Conservation (phyloP, 2,888 invertebrate species). For the Agrilus biguttatus region DNA sequence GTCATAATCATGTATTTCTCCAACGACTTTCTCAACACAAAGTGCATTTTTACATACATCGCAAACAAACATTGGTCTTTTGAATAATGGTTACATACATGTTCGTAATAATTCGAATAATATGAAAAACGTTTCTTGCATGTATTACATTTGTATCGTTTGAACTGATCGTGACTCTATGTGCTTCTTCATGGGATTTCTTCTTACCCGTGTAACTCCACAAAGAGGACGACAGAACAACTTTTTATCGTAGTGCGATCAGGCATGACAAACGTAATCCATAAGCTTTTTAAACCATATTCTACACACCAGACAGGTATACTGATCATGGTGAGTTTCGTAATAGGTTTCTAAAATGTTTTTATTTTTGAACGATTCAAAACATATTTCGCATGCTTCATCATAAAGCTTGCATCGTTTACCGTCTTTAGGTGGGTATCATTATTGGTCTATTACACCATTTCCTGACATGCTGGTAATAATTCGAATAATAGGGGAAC, state of each 20-base stretch:
- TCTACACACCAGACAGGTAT: slow-evolving; percentile 32
- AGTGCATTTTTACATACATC: slow-evolving; percentile 15
- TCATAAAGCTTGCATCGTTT: too few relatives aligned
- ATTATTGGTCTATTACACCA: too few relatives aligned
- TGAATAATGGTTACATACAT: too few relatives aligned
- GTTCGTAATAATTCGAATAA: not conserved
- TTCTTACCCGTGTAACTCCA: slow-evolving; percentile 8
- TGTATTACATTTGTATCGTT: slow-evolving; percentile 17
- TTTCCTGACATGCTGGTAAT: slow-evolving; percentile 44
- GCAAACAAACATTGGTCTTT: slow-evolving; percentile 11
- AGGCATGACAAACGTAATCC: too few relatives aligned
- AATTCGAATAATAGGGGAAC: slow-evolving; percentile 38
- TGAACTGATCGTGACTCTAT: slow-evolving; percentile 13
- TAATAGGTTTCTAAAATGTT: not conserved
- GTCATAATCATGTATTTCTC: slow-evolving; percentile 1
- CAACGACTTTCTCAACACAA: slow-evolving; percentile 16
- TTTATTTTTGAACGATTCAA: too few relatives aligned
- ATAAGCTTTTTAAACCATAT: slow-evolving; percentile 7
- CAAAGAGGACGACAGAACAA: slow-evolving; percentile 7
- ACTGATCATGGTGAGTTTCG: slow-evolving; percentile 16
- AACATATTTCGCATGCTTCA: too few relatives aligned
- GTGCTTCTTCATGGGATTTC: slow-evolving; percentile 10
- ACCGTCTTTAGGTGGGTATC: too few relatives aligned
- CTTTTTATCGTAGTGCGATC: too few relatives aligned
- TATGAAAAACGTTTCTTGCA: slow-evolving; percentile 20